A percentile compares a stretch with the other conserved stretches of the same genome.
Evolutionary conservation across 37 sponge, comb jelly and placozoan genomes (phyloP).

Genomic region (Beroe ovata): DNA sequence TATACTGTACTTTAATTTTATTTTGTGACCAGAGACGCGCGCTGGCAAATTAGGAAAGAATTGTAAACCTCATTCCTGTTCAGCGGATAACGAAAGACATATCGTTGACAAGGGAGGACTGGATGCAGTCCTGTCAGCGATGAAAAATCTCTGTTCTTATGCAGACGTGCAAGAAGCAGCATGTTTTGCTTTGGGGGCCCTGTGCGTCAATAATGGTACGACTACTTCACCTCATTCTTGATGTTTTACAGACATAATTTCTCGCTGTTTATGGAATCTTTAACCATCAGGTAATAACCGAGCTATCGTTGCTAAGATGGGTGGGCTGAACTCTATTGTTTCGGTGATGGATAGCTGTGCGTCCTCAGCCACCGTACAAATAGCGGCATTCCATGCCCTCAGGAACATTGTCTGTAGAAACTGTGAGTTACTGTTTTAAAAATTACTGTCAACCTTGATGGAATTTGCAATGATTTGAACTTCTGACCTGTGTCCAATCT

Average conservation of each 20-base stretch:
- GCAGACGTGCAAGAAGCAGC: conserved; percentile 59
- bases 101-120: conserved; percentile 58
- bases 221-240: background rate
- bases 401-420: conserved; percentile 61
- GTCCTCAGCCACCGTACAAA: conserved; percentile 31
- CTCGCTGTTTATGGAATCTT: background rate
- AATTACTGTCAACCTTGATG: too few species aligned
- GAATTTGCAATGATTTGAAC: too few species aligned
- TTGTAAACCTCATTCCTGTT: too few species aligned
- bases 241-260: too few species aligned
- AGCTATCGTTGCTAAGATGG: conserved; percentile 54
- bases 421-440: background rate
- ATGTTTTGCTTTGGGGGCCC: conserved; percentile 57
- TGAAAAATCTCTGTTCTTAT: conserved; percentile 13
- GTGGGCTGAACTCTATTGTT: conserved; percentile 49
- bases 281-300: conserved; percentile 18
- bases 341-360: conserved; percentile 62
- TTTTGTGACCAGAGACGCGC: too few species aligned
- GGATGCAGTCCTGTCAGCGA: conserved; percentile 35
- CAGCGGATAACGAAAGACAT: conserved; percentile 60
- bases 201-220: conserved; percentile 60
- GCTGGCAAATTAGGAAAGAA: too few species aligned
- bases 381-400: conserved; percentile 58
- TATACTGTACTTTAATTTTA: too few species aligned
- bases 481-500: too few species aligned